Percentiles rank a stretch among this genome's conserved stretches.
These are phyloP conservation scores for Rhagium mordax DNA, from an alignment of 2,888 invertebrate genomes.

Conservation along the genomic window DNA sequence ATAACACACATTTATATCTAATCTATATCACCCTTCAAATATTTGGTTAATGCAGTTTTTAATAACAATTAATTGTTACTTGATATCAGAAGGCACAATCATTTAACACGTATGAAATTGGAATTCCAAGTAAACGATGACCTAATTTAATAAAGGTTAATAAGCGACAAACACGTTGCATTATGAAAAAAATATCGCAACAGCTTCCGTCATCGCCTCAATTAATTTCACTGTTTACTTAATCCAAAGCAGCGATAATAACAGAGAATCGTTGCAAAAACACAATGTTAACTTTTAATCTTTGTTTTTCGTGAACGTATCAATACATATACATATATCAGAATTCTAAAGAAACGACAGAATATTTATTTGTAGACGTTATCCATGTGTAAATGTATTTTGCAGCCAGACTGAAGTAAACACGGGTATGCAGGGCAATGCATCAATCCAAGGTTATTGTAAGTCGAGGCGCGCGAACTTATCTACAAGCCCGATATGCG, in stretches of 20 bases:
- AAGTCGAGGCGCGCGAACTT: conserved; percentile 49
- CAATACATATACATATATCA: conserved; percentile 30
- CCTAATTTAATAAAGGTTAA: conserved; percentile 12
- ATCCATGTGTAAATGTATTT: conserved; percentile 66
- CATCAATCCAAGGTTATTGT: conserved; percentile 68
- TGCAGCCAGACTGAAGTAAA: conserved; percentile 67
- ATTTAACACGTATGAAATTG: neutral
- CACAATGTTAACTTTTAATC: conserved; percentile 28
- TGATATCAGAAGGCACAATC: neutral
- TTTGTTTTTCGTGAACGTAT: conserved; percentile 47
- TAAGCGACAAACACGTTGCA: neutral
- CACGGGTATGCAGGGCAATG: conserved; percentile 68
- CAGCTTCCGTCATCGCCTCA: conserved; percentile 3
- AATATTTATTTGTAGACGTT: conserved; percentile 64
- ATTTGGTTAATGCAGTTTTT: neutral
- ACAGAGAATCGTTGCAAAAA: conserved; percentile 21
- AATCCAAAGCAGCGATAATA: neutral
- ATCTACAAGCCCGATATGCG: conserved; percentile 7
- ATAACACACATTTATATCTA: too few species aligned
- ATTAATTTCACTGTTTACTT: conserved; percentile 23
- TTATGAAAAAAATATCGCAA: conserved; percentile 29
- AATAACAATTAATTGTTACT: neutral
- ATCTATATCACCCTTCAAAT: neutral
- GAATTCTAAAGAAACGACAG: conserved; percentile 51
- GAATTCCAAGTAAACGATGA: conserved; percentile 20